phyloP scores from a whole-genome alignment of 2,888 invertebrate genomes.

The Platycheirus albimanus region DNA sequence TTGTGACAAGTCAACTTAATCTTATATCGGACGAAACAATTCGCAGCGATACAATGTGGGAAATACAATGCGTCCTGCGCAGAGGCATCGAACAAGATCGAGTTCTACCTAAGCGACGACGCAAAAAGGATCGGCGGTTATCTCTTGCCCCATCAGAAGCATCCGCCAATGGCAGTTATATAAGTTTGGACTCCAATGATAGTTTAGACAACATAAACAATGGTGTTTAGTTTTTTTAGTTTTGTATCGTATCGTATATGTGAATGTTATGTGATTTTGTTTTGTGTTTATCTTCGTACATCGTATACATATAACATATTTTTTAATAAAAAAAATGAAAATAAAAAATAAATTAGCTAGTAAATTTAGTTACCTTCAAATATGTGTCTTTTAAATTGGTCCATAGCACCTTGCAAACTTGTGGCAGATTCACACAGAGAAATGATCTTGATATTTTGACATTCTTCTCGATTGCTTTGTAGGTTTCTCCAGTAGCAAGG shows the following conservation, averaged over 20 bases:
- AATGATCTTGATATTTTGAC: slow-evolving; percentile 57
- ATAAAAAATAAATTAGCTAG: no score
- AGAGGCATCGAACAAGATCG: slow-evolving; percentile 66
- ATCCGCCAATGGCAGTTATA: slow-evolving; percentile 49
- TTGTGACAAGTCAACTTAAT: slow-evolving; percentile 58
- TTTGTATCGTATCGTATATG: no score
- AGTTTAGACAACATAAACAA: slow-evolving; percentile 5
- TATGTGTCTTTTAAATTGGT: slow-evolving; percentile 58
- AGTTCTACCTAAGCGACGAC: slow-evolving; percentile 54
- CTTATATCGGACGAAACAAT: slow-evolving; percentile 65
- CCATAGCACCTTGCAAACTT: slow-evolving; percentile 50
- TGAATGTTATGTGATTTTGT: no score
- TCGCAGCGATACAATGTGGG: slow-evolving; percentile 68
- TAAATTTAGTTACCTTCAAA: slow-evolving; percentile 55
- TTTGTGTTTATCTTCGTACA: no score
- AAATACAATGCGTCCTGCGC: slow-evolving; percentile 62
- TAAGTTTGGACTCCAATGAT: slow-evolving; percentile 58
- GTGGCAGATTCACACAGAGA: slow-evolving; percentile 49
- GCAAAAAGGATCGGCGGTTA: slow-evolving; percentile 26
- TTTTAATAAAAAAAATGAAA: slow-evolving; percentile 28
- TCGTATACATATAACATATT: no score
- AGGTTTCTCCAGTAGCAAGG: slow-evolving; percentile 51
- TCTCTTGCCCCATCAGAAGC: slow-evolving; percentile 48
- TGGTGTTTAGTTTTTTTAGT: background rate
- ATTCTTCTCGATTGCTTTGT: slow-evolving; percentile 43